Conservation (phyloP, 2,113 vertebrate species). For the Montifringilla adamsi region DNA sequence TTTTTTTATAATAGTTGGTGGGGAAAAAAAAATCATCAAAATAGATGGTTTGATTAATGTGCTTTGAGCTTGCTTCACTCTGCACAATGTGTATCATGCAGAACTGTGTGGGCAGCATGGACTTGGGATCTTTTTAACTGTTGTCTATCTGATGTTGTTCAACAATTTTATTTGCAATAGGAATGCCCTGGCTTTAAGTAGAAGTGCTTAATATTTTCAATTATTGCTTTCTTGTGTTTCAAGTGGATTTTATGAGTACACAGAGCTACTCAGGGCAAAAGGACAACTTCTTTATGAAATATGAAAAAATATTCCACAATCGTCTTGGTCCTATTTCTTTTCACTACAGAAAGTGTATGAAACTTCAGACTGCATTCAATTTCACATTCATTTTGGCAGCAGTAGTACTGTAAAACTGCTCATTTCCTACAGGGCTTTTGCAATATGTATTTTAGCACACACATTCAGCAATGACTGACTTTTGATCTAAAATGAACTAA, state of each 20-base stretch:
- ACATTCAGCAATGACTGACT: slow-evolving; percentile 12
- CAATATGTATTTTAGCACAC: slow-evolving; percentile 21
- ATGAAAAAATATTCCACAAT: neutral
- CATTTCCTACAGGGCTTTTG: slow-evolving; percentile 47
- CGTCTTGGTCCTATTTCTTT: neutral
- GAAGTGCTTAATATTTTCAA: neutral
- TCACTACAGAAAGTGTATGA: neutral
- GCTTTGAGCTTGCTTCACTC: neutral
- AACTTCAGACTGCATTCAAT: slow-evolving; percentile 1
- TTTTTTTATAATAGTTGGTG: neutral
- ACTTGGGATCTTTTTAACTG: neutral
- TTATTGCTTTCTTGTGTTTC: neutral
- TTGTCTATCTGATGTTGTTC: neutral
- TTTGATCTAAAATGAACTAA: slow-evolving; percentile 42
- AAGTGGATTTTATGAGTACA: neutral
- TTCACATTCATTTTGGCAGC: slow-evolving; percentile 41
- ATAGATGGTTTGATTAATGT: neutral
- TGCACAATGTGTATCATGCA: neutral
- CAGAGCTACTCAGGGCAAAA: neutral
- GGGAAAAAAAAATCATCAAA: neutral
- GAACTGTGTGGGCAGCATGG: neutral
- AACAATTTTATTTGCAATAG: neutral
- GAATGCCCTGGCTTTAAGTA: neutral
- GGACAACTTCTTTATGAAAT: neutral
- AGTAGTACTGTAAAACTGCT: slow-evolving; percentile 14